Conservation (phyloP, 1,140 invertebrate species). For the Lordiphosa mommai region DNA sequence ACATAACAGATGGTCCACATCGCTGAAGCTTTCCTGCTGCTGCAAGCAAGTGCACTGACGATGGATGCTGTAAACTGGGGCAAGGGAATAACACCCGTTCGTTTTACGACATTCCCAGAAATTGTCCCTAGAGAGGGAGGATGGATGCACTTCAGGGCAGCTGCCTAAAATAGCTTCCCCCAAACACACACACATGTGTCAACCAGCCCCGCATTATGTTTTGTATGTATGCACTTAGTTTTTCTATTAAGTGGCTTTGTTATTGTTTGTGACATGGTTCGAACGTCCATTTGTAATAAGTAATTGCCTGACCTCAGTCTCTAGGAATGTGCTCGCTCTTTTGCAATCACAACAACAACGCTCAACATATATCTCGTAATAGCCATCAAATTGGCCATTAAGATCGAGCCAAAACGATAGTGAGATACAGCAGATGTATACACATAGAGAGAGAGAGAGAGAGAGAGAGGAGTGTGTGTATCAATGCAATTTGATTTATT, state of each 20-base stretch:
- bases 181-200: background rate
- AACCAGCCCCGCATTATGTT: no score
- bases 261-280: background rate
- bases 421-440: slow-evolving; percentile 13
- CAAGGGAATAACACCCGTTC: slow-evolving; percentile 5
- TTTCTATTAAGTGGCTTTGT: slow-evolving; percentile 8
- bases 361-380: background rate
- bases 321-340: slow-evolving; percentile 2
- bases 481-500: slow-evolving; percentile 11
- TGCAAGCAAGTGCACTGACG: background rate
- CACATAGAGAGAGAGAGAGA: no score
- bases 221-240: no score
- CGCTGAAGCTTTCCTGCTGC: background rate
- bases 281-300: background rate
- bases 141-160: no score
- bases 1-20: slow-evolving; percentile 24
- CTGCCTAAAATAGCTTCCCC: background rate
- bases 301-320: slow-evolving; percentile 1
- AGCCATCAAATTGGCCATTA: background rate
- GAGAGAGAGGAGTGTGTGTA: no score
- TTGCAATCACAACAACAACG: background rate
- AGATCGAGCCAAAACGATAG: background rate
- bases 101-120: slow-evolving; percentile 11
- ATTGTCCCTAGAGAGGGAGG: background rate
- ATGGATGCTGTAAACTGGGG: background rate